Base-by-base conservation (phyloP, 2,113 vertebrate species). In the Datnioides undecimradiatus region DNA sequence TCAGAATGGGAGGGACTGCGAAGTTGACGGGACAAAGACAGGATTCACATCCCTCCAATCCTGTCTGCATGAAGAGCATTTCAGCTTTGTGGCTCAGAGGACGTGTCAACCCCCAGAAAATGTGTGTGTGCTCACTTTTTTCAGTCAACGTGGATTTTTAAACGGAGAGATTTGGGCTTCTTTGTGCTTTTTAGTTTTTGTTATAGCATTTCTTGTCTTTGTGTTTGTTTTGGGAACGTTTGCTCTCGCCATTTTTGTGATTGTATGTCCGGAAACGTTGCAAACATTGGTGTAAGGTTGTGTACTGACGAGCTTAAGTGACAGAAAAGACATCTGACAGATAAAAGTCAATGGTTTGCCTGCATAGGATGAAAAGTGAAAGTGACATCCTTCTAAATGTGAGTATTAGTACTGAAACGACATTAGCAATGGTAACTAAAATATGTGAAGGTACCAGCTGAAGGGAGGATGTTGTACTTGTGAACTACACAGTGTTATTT, bases 1-100 rank as follows among this genome's bases (percentile, higher is more conserved):
- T 51, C 46, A 74, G 43, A 21, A 25, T 29, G 16, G 48, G 14
- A 51, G 25, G 49, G 46, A 40, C 49, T 38, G 58, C 21, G 33
- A 40, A 45, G 49, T 45, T 82, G 73, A 77, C 67, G 49, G 70
- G 66, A 80, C 59, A 80, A 46, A 51, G 38, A 17, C n/a, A 36
- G 46, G 40, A 68, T 73, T 64, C 40, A 60, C 33, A 55, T 70
- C 40, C 55, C 38, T 16, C 27, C 66, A 34, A 1, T 65, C 29
- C 27, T 11, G 58, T 41, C 40, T 58, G 19, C 67, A 62, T n/a
- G 52, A 62, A 54, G 38, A 45, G 14, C 34, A 52, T 54, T 71
- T 59, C 14, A 60, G 1, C 68, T 33, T 7, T 29, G 29, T 23
- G 76, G 70, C 16, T 65, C 65, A 59, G 64, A 70, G 13, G 59